Base-by-base conservation (phyloP, 2,113 vertebrate species). In the Copsychus sechellarum region DNA sequence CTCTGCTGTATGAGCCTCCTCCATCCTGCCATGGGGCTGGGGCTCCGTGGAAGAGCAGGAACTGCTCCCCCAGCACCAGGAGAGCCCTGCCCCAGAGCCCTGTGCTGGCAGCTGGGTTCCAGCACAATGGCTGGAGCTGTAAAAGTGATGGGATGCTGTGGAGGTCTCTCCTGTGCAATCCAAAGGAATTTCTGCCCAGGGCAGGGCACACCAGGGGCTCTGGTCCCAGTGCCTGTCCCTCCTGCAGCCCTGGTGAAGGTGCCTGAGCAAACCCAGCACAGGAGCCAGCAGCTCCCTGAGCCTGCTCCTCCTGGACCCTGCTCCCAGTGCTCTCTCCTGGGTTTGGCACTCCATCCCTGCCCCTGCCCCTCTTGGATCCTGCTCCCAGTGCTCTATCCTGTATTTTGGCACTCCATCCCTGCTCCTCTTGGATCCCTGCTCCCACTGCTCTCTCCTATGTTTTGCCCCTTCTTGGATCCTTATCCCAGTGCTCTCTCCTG, bases 41-140 rank as follows among this genome's bases (percentile, higher is more conserved):
- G 31, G 72, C 73, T 65, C 40, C 4, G 6, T 8, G 43, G 19
- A 33, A 25, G 61, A 67, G 65, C 79, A 65, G 79, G 58, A 90
- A 69, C 78, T 66, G 71, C 90, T 74, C 24, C 48, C 28, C 23
- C 18, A 3, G 6, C 25, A 29, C 43, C 57, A 8, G 60, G 14
- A 40, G 29, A 56, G 31, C 14, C 21, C 4, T 1, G 4, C 20
- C 73, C 64, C 23, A 9, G 23, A 18, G 6, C 81, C 56, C 40
- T 14, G 40, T 11, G 69, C 40, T 26, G 33, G 9, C 4, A 2
- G 1, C 0, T 4, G 69, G 13, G 9, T 29, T 71, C 42, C 5
- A 29, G 36, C 45, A 28, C 43, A 17, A 34, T 4, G 77, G 58
- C 26, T 1, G 54, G n/a, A 53, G 60, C 38, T 29, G 38, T 3